These are phyloP conservation scores for Tragulus kanchil DNA, from an alignment of 2,113 vertebrate species.

Conservation along the genomic window DNA sequence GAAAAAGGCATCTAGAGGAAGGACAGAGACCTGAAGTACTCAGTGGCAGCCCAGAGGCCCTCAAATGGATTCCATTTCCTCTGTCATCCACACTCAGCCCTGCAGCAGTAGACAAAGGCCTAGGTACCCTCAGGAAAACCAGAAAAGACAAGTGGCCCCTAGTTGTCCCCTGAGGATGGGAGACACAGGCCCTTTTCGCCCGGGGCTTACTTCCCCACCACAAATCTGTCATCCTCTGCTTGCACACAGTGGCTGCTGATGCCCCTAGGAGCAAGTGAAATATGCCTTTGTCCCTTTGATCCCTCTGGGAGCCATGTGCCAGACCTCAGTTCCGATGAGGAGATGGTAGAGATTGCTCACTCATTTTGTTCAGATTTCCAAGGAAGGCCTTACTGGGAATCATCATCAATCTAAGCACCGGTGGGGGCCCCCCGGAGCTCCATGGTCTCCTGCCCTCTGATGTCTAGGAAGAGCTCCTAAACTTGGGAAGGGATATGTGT, in stretches of 20 bases:
- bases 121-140: not conserved
- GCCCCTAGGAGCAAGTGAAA: not conserved
- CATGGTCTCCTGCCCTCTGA: too few relatives aligned
- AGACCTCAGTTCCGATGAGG: not conserved
- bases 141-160: not conserved
- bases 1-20: not conserved
- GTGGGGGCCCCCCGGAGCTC: too few relatives aligned
- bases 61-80: not conserved
- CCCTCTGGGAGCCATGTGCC: not conserved
- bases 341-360: not conserved
- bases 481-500: not conserved
- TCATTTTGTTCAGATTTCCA: slow-evolving; percentile 57
- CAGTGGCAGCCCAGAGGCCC: not conserved
- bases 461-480: not conserved
- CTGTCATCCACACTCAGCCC: not conserved
- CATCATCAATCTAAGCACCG: not conserved
- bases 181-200: not conserved
- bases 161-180: not conserved
- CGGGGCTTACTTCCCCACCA: not conserved
- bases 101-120: not conserved
- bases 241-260: not conserved
- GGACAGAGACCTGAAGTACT: not conserved
- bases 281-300: not conserved
- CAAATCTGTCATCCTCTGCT: not conserved
- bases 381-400: not conserved